Evolutionary conservation across 2,797 vertebrate species (phyloP).

Genomic region (Falco peregrinus): DNA sequence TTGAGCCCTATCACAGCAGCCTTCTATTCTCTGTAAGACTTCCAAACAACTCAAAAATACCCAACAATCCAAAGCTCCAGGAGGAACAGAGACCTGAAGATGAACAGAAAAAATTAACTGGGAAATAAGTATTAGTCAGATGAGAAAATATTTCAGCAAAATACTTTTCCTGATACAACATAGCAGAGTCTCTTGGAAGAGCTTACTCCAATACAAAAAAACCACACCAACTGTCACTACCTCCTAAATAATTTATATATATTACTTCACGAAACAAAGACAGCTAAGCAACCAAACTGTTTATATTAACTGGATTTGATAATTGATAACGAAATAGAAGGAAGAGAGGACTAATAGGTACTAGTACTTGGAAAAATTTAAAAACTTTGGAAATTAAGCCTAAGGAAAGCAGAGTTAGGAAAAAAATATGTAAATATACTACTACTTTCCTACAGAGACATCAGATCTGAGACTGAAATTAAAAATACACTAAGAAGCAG

Average conservation of each 20-base stretch:
- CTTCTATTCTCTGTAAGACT: constrained; percentile 96
- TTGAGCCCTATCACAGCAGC: constrained; percentile 91
- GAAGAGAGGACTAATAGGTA: neutral
- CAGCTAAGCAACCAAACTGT: neutral
- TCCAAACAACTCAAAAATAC: constrained; percentile 98
- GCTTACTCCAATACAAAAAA: neutral
- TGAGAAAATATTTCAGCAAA: neutral
- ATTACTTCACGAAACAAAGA: neutral
- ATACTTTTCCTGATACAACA: neutral
- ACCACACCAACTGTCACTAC: neutral
- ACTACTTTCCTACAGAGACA: neutral
- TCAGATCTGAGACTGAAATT: neutral
- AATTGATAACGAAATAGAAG: neutral
- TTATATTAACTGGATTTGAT: neutral
- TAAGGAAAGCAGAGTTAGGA: neutral
- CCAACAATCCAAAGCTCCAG: constrained; percentile 96
- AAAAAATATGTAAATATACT: neutral
- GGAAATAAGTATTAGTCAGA: neutral
- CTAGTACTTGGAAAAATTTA: neutral
- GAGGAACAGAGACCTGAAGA: constrained; percentile 88
- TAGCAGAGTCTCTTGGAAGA: neutral
- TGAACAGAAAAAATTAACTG: neutral
- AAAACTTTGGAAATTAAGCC: neutral
- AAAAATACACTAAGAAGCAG: neutral
- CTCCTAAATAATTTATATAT: neutral